These are phyloP conservation scores for Bradynema listronoti DNA, from an alignment of 1,140 invertebrate species.

Conservation along the genomic window DNA sequence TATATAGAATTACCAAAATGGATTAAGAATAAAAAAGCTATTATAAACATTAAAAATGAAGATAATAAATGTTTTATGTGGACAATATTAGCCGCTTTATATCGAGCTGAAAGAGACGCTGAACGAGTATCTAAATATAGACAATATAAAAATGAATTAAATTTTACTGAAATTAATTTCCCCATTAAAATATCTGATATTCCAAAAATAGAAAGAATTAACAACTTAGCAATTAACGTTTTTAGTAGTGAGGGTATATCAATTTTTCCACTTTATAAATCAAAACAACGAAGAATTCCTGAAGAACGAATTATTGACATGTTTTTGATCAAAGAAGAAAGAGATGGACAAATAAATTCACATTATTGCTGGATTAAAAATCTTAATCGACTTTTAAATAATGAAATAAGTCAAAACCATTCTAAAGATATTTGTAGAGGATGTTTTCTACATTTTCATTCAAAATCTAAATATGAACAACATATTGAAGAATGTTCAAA, in stretches of 20 bases:
- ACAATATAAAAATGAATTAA: conserved; percentile 28
- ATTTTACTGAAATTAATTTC: conserved; percentile 27
- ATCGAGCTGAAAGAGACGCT: conserved; percentile 25
- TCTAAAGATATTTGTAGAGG: conserved; percentile 21
- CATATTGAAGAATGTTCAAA: conserved; percentile 27
- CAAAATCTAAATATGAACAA: conserved; percentile 23
- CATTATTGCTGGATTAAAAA: conserved; percentile 36
- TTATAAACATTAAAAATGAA: conserved; percentile 37
- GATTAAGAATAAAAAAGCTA: conserved; percentile 40
- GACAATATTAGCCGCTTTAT: conserved; percentile 26
- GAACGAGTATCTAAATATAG: conserved; percentile 28
- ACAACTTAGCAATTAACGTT: conserved; percentile 24
- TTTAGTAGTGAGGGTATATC: conserved; percentile 14
- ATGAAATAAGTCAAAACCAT: conserved; percentile 10
- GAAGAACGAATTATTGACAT: conserved; percentile 9
- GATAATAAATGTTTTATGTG: conserved; percentile 37
- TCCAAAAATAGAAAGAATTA: conserved; percentile 28
- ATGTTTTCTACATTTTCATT: conserved; percentile 22
- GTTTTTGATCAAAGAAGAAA: conserved; percentile 17
- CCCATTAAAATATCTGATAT: conserved; percentile 27
- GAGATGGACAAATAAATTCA: conserved; percentile 8
- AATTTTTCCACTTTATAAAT: conserved; percentile 12
- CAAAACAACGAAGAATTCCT: conserved; percentile 10
- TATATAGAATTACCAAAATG: conserved; percentile 26
- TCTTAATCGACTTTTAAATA: conserved; percentile 26